Percentiles rank a stretch among this genome's conserved stretches.
Evolutionary conservation across 2,113 vertebrate genomes (phyloP).

Genomic region (Aix galericulata): DNA sequence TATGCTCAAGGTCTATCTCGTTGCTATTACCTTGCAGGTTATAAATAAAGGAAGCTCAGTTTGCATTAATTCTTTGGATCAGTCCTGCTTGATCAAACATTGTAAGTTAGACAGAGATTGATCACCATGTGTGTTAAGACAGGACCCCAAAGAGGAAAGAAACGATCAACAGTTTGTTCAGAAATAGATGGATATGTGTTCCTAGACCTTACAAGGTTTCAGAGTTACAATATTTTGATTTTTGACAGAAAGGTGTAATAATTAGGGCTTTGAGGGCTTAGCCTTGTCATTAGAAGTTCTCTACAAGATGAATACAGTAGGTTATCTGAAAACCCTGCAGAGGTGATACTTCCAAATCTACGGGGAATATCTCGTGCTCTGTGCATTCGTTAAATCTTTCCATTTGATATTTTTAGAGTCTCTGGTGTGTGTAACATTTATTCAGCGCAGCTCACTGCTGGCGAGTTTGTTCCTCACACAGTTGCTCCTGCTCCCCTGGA

Average conservation of each 20-base stretch:
- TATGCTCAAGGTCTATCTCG: neutral
- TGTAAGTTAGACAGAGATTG: neutral
- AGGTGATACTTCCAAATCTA: neutral
- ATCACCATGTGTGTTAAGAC: neutral
- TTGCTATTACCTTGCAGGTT: neutral
- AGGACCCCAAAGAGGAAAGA: neutral
- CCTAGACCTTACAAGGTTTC: neutral
- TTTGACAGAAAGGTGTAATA: neutral
- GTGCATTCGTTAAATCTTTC: neutral
- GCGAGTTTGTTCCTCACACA: neutral
- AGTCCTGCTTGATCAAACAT: neutral
- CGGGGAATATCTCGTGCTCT: neutral
- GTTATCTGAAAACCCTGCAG: neutral
- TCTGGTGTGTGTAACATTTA: neutral
- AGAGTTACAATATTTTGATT: neutral
- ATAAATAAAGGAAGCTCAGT: neutral
- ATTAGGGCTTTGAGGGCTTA: neutral
- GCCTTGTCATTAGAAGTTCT: neutral
- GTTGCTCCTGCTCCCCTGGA: neutral
- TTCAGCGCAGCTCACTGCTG: constrained; percentile 9
- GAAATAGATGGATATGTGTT: neutral
- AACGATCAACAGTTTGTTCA: neutral
- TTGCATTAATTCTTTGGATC: neutral
- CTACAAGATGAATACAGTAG: neutral
- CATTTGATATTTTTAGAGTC: constrained; percentile 1